Evolutionary conservation across 2,113 vertebrate species (phyloP).

Genomic region (Coregonus clupeaformis): DNA sequence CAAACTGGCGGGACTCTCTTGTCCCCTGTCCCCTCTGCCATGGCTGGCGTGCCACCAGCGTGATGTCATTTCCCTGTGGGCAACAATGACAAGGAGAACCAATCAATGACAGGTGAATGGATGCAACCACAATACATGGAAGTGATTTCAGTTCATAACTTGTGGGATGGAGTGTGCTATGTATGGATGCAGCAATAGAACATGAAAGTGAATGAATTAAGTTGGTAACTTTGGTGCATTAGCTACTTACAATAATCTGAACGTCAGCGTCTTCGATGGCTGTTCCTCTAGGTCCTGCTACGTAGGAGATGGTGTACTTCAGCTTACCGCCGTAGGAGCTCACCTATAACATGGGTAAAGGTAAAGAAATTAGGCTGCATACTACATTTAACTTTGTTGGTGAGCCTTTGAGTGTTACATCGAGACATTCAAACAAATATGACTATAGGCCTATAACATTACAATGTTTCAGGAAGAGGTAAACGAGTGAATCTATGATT

Average conservation of each 20-base stretch:
- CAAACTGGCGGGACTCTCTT: conserved; percentile 73
- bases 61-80: conserved; percentile 93
- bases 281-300: conserved; percentile 73
- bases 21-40: conserved; percentile 65
- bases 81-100: background rate
- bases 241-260: conserved; percentile 86
- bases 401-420: background rate
- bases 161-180: no score
- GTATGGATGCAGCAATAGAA: no score
- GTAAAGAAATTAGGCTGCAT: background rate
- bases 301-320: conserved; percentile 85
- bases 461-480: background rate
- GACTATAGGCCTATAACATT: background rate
- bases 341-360: conserved; percentile 72
- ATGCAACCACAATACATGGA: background rate
- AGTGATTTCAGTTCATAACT: background rate
- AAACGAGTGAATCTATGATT: background rate
- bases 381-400: background rate
- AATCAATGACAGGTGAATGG: background rate
- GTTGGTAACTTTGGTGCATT: background rate
- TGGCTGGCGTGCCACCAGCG: conserved; percentile 79
- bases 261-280: conserved; percentile 79
- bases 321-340: conserved; percentile 88
- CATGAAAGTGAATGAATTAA: no score
- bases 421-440: no score